Percentiles rank a stretch among this genome's conserved stretches.
Conservation (phyloP, 2,113 vertebrate species). For the Pampusana beccarii region DNA sequence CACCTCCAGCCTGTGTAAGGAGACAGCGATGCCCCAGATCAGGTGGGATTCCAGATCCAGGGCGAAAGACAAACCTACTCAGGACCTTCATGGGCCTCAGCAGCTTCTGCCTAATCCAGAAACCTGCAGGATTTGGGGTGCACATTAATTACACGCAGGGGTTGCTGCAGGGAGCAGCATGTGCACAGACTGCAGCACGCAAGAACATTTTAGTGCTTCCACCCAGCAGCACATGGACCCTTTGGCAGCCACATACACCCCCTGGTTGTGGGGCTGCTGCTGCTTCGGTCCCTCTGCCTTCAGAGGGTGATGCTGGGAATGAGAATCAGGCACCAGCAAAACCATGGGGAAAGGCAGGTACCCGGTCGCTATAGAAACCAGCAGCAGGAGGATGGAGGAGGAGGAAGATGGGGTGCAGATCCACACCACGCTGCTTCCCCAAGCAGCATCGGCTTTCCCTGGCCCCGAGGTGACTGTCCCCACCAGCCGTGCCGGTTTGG, state of each 20-base stretch:
- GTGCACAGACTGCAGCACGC: rapidly evolving
- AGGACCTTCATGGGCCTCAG: neutral
- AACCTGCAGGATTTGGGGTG: neutral
- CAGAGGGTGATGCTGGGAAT: neutral
- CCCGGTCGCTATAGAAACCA: neutral
- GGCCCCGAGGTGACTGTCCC: too few species aligned
- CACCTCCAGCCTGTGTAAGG: neutral
- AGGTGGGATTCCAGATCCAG: neutral
- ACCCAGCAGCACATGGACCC: rapidly evolving
- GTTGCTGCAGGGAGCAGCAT: neutral
- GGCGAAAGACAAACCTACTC: neutral
- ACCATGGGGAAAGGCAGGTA: neutral
- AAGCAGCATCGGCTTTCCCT: rapidly evolving
- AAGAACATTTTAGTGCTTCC: rapidly evolving
- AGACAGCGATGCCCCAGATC: neutral
- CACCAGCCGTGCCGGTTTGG: rapidly evolving
- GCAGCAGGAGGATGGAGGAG: neutral
- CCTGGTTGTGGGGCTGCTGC: neutral
- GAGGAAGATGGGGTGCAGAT: neutral
- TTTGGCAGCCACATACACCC: rapidly evolving
- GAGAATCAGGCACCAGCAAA: neutral
- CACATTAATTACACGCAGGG: rapidly evolving
- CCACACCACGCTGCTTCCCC: neutral
- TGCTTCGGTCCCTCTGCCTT: neutral
- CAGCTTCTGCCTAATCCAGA: neutral